Conservation (phyloP, 1,140 invertebrate species). For the Solen grandis region DNA sequence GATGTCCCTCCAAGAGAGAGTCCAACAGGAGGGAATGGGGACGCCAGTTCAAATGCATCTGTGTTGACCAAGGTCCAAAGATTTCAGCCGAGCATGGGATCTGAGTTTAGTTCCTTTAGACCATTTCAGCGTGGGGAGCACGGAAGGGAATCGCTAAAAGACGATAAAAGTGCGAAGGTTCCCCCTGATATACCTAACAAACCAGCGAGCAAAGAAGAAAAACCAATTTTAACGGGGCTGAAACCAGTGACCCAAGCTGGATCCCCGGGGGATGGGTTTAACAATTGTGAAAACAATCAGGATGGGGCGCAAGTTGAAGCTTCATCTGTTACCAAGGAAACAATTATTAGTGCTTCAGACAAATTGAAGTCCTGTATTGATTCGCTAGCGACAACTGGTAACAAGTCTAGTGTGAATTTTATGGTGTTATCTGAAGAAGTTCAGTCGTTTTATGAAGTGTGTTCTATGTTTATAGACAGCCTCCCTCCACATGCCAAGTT, state of each 20-base stretch:
- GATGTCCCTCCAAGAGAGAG: constrained; percentile 40
- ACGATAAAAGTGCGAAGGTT: constrained; percentile 51
- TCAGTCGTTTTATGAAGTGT: constrained; percentile 74
- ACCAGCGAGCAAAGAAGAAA: constrained; percentile 65
- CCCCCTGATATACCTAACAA: constrained; percentile 60
- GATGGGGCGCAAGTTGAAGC: constrained; percentile 55
- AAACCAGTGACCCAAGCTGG: constrained; percentile 55
- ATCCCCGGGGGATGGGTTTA: constrained; percentile 53
- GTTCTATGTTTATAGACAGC: constrained; percentile 77
- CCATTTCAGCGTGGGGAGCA: constrained; percentile 61
- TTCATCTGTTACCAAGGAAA: constrained; percentile 68
- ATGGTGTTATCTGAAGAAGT: constrained; percentile 79
- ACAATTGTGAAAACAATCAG: constrained; percentile 50
- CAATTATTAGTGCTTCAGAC: constrained; percentile 68
- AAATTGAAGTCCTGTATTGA: constrained; percentile 71
- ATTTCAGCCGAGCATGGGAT: constrained; percentile 59
- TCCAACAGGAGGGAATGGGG: not conserved
- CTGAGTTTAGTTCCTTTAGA: constrained; percentile 58
- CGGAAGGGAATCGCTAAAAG: constrained; percentile 59
- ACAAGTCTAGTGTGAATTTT: constrained; percentile 76
- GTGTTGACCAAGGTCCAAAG: constrained; percentile 68
- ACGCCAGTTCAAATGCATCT: constrained; percentile 52
- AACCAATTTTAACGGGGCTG: constrained; percentile 68
- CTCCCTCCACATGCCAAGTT: constrained; percentile 92
- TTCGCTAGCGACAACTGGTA: constrained; percentile 67